Percentiles rank a stretch among this genome's conserved stretches.
These are phyloP conservation scores for Petrocephalus sullivani DNA, from an alignment of 2,797 vertebrate genomes.

Conservation along the genomic window DNA sequence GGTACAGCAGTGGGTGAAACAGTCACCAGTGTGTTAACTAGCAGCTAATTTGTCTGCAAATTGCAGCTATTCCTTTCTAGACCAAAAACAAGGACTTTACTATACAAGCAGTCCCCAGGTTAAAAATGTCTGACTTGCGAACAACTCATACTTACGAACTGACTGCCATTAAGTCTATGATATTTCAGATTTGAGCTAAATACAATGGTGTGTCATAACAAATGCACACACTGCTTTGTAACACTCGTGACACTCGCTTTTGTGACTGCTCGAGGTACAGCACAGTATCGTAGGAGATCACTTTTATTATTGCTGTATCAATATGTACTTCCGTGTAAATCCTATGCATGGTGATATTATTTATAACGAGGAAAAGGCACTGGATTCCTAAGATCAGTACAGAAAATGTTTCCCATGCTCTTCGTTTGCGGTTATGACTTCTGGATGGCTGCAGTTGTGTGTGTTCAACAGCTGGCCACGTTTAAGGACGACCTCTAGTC, in stretches of 20 bases:
- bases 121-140: background rate
- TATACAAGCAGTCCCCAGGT: background rate
- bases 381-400: no score
- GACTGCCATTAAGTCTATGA: background rate
- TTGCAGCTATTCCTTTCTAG: background rate
- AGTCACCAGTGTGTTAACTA: background rate
- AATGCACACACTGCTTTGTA: background rate
- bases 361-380: background rate
- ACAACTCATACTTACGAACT: background rate
- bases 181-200: background rate
- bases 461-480: background rate
- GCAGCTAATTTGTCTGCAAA: background rate
- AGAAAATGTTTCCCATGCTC: background rate
- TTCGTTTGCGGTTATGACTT: background rate
- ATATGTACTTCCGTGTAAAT: background rate
- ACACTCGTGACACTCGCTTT: background rate
- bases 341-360: background rate
- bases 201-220: background rate
- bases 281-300: background rate
- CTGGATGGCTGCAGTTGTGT: background rate
- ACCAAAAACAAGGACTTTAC: background rate
- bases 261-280: background rate
- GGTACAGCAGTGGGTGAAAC: background rate
- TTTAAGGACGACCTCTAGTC: background rate
- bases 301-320: background rate